Evolutionary conservation across 2,888 invertebrate species (phyloP).

Genomic region (Merodon equestris): DNA sequence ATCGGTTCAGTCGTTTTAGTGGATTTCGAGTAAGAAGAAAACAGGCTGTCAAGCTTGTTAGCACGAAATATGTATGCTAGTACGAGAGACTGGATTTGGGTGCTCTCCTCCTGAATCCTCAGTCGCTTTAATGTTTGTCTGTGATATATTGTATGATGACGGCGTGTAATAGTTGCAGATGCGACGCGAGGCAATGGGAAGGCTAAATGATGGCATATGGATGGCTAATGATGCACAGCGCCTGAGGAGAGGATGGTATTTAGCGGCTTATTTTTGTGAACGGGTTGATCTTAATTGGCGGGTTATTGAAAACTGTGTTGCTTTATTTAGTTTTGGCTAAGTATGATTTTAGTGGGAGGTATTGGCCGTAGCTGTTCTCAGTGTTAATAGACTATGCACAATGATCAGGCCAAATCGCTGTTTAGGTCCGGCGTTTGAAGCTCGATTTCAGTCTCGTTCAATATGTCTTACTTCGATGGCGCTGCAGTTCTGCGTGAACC

Average conservation of each 20-base stretch:
- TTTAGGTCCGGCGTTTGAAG: no score
- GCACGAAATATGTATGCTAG: conserved; percentile 48
- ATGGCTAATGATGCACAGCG: conserved; percentile 63
- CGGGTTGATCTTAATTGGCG: conserved; percentile 53
- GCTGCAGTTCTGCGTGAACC: no score
- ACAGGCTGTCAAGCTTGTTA: conserved; percentile 53
- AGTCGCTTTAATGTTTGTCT: conserved; percentile 59
- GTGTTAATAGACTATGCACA: no score
- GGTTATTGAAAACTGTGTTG: conserved; percentile 47
- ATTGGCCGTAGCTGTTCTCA: no score
- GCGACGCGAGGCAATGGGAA: conserved; percentile 18
- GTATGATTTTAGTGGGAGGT: no score
- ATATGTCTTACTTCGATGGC: no score
- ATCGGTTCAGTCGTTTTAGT: conserved; percentile 31
- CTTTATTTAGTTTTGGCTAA: not conserved
- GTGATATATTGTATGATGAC: conserved; percentile 15
- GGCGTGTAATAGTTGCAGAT: conserved; percentile 41
- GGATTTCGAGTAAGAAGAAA: conserved; percentile 19
- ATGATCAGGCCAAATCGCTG: no score
- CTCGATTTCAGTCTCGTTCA: no score
- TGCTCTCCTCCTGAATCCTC: conserved; percentile 36
- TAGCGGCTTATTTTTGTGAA: conserved; percentile 28
- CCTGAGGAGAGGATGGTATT: conserved; percentile 58
- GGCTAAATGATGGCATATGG: conserved; percentile 50
- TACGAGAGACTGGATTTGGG: conserved; percentile 15